phyloP scores from a whole-genome alignment of 64 coral and sea anemone species.

The Orbicella faveolata region DNA sequence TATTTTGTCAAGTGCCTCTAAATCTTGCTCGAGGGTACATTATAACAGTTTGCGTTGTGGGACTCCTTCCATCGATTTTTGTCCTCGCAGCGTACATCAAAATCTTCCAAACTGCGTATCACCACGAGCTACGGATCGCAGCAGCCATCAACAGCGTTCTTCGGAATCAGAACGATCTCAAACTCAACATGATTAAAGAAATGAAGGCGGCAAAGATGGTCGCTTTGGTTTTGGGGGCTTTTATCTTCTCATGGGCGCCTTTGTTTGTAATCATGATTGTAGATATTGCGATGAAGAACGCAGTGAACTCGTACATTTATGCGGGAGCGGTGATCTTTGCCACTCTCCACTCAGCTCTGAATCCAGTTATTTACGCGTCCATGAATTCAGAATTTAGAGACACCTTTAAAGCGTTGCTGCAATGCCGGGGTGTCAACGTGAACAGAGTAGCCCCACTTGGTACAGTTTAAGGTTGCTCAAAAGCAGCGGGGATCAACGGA shows the following conservation, averaged over 20 bases:
- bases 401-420: slow-evolving; percentile 67
- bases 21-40: slow-evolving; percentile 78
- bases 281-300: slow-evolving; percentile 43
- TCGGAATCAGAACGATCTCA: slow-evolving; percentile 49
- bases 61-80: slow-evolving; percentile 69
- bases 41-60: slow-evolving; percentile 66
- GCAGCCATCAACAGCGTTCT: slow-evolving; percentile 77
- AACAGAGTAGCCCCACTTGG: background rate
- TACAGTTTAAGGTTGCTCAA: background rate
- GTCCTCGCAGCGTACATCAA: slow-evolving; percentile 84
- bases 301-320: slow-evolving; percentile 83
- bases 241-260: slow-evolving; percentile 80
- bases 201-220: slow-evolving; percentile 93
- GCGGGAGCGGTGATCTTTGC: slow-evolving; percentile 92
- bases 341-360: slow-evolving; percentile 79
- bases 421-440: background rate
- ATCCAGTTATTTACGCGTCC: slow-evolving; percentile 82
- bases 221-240: slow-evolving; percentile 76
- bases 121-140: slow-evolving; percentile 69
- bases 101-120: slow-evolving; percentile 86
- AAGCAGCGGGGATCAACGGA: too few species aligned
- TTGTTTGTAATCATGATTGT: slow-evolving; percentile 87
- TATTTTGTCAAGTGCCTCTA: slow-evolving; percentile 95
- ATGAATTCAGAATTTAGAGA: slow-evolving; percentile 88
- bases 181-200: slow-evolving; percentile 72